These are phyloP conservation scores for Porites cylindrica DNA, from an alignment of 92 coral and sea anemone genomes.

Conservation along the genomic window DNA sequence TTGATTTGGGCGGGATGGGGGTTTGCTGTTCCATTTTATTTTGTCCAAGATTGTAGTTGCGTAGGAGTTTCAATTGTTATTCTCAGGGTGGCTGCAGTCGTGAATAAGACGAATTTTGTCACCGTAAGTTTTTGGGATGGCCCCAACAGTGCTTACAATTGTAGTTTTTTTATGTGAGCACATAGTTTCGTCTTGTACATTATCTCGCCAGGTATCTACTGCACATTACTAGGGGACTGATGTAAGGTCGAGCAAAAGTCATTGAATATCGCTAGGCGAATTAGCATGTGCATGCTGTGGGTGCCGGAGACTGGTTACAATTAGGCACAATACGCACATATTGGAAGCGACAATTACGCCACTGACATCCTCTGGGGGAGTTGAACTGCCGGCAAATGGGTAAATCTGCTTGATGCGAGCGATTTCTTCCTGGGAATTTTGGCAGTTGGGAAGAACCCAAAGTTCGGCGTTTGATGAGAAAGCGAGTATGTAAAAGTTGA, in stretches of 20 bases:
- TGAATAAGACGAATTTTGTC: slow-evolving; percentile 48
- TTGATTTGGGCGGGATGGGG: too few species aligned
- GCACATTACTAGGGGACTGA: background rate
- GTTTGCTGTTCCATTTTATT: too few species aligned
- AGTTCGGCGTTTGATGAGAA: slow-evolving; percentile 25
- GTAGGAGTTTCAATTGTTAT: slow-evolving; percentile 43
- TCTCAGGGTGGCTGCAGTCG: slow-evolving; percentile 47
- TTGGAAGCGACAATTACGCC: slow-evolving; percentile 22
- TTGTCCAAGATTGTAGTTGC: background rate
- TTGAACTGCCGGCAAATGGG: slow-evolving; percentile 26
- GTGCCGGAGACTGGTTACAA: slow-evolving; percentile 12
- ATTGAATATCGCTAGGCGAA: background rate
- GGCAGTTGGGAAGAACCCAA: background rate
- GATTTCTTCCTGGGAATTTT: background rate
- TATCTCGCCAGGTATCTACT: background rate
- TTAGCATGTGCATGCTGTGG: slow-evolving; percentile 19
- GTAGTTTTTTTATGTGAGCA: background rate
- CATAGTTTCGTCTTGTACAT: background rate
- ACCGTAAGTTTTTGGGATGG: slow-evolving; percentile 51
- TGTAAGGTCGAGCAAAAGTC: background rate
- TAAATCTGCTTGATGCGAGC: background rate
- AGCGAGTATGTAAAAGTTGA: slow-evolving; percentile 31
- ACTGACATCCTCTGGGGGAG: slow-evolving; percentile 34
- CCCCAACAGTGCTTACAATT: slow-evolving; percentile 48
- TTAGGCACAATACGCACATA: slow-evolving; percentile 14